Evolutionary conservation across 2,888 invertebrate genomes (phyloP), one percentile per base, ranked within the genome.

Genomic region (Pammene aurita): DNA sequence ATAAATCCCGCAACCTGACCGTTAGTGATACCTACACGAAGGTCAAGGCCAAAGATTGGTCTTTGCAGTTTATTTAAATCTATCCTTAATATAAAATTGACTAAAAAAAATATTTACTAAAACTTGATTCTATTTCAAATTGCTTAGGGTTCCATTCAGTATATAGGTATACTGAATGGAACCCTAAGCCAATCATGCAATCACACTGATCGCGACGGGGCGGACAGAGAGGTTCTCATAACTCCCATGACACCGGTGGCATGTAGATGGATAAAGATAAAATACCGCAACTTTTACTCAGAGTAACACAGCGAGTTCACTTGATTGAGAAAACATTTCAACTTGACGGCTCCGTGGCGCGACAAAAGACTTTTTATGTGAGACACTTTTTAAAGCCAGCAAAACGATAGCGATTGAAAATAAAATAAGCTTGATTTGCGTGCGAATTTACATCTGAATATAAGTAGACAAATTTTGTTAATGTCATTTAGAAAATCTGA

Each of bases 241-340:
- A 67, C 63, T 62, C 70, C 63, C 57, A 66, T 71, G 70, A 71
- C 64, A 66, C 54, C 58, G 57, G 52, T 68, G 63, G 68, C 68
- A 38, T 64, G 68, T 68, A 58, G 68, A 67, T 67, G 62, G 62
- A 68, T 68, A 58, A 11, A 57, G 77, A 80, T 79, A 77, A 74
- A 77, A 76, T 79, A 81, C 83, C 77, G 83, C 77, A 78, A 67
- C 65, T 71, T 52, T 64, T 57, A 57, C 63, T 64, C 26, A 64
- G 52, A 58, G 50, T 7, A 54, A 64, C 44, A 57, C 50, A 58
- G 63, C 13, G 18, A 26, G 44, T 46, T 54, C 52, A 52, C 44
- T 58, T 42, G 9, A 48, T 42, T 14, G 16, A 41, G 50, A 68
- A 50, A 63, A 54, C 13, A 13, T 34, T 9, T 48, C 38, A 41